Base-by-base conservation (phyloP, 2,888 invertebrate genomes). In the Neria commutata region DNA sequence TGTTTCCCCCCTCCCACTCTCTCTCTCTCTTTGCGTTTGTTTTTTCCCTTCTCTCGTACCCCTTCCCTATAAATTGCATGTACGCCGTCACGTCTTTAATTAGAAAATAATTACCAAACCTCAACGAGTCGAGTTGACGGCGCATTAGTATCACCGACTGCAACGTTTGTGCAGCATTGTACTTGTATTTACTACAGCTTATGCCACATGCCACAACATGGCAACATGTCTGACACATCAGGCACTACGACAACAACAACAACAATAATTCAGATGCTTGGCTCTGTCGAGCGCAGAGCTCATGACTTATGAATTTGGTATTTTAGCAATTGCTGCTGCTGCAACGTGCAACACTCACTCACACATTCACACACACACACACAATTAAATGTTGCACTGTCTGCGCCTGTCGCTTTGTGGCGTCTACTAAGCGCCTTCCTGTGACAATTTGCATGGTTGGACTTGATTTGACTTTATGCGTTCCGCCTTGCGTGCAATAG, bases 71-170 rank as follows among this genome's bases (percentile, higher is more conserved):
- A n/a, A n/a, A n/a, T n/a, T n/a, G n/a, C n/a, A 5, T 11, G 37
- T n/a, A 37, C n/a, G n/a, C 37, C 4, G 64, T 71, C 70, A 74
- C 68, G 78, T 77, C 77, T 78, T 77, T 76, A 78, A 78, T 76
- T 76, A 77, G 76, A 76, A 78, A 78, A 77, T 76, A 76, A 76
- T 78, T 76, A 73, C 73, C 68, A 56, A 56, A 47, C 29, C 54
- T 56, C 54, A 55, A 64, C 60, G 53, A 50, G 37, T 14, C 6
- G 37, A 10, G 11, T 14, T 37, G 8, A n/a, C 37, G 37, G 8
- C n/a, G 42, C 14, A 11, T 14, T 19, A 21, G 29, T 19, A 10
- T 37, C 37, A 3, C n/a, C n/a, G 10, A 37, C 37, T 14, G 37
- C 6, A 4, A 11, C 37, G 37, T 37, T 37, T n/a, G n/a, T n/a